Evolutionary conservation across 2,113 vertebrate species (phyloP).

Genomic region (Vulpes vulpes): DNA sequence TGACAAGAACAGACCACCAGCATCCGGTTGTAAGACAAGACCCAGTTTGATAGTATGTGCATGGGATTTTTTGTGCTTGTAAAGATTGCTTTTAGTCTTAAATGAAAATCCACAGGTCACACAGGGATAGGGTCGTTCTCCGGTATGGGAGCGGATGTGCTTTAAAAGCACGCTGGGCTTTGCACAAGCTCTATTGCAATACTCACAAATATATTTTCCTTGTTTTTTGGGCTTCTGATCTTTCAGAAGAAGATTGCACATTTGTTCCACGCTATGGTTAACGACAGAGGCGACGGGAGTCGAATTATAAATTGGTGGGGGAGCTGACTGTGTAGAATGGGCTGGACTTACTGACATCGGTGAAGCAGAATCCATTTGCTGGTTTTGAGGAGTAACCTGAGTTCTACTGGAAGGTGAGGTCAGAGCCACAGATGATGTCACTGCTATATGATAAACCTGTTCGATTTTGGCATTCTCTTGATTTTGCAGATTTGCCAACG

Average conservation of each 20-base stretch:
- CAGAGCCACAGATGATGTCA: slow-evolving; percentile 88
- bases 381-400: slow-evolving; percentile 93
- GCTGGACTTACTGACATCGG: slow-evolving; percentile 92
- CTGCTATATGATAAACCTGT: slow-evolving; percentile 90
- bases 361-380: slow-evolving; percentile 91
- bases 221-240: slow-evolving; percentile 99
- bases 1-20: slow-evolving; percentile 91
- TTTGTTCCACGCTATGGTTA: slow-evolving; percentile 92
- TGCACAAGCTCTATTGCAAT: slow-evolving; percentile 96
- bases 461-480: slow-evolving; percentile 91
- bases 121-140: slow-evolving; percentile 98
- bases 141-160: slow-evolving; percentile 98
- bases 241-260: slow-evolving; percentile 92
- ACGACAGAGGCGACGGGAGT: slow-evolving; percentile 92
- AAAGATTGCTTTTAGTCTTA: slow-evolving; percentile 99
- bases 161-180: slow-evolving; percentile 98
- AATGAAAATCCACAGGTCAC: slow-evolving; percentile 99
- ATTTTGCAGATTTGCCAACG: slow-evolving; percentile 85
- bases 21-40: slow-evolving; percentile 93
- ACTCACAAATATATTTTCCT: slow-evolving; percentile 98
- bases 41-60: slow-evolving; percentile 98
- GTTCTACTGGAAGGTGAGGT: slow-evolving; percentile 90
- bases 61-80: slow-evolving; percentile 99
- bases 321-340: slow-evolving; percentile 91
- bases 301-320: slow-evolving; percentile 92